Percentiles rank a stretch among this genome's conserved stretches.
These are phyloP conservation scores for Capromys pilorides DNA, from an alignment of 2,797 vertebrate genomes.

Conservation along the genomic window DNA sequence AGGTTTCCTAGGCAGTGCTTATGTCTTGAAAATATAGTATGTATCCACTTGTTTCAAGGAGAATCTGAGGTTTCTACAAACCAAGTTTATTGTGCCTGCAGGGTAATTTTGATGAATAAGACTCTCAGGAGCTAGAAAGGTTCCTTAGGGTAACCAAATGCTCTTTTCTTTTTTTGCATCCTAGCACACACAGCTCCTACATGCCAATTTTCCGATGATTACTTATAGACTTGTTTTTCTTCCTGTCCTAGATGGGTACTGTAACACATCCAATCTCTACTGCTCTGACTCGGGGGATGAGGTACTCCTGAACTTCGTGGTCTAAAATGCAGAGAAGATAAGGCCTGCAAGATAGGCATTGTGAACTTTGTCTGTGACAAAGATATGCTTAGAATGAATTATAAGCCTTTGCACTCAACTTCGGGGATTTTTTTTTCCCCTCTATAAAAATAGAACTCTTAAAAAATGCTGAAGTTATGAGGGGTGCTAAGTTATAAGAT, in stretches of 20 bases:
- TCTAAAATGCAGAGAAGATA: not conserved
- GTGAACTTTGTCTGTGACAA: not conserved
- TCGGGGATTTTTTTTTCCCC: not conserved
- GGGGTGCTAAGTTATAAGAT: constrained; percentile 51
- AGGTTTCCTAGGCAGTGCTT: not conserved
- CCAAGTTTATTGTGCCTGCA: constrained; percentile 7
- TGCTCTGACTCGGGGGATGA: not conserved
- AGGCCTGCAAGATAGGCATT: too few relatives aligned
- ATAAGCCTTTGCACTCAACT: constrained; percentile 35
- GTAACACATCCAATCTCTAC: not conserved
- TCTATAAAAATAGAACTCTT: constrained; percentile 67
- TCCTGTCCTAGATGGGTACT: not conserved
- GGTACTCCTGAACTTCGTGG: not conserved
- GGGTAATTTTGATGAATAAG: not conserved
- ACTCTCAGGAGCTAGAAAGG: constrained; percentile 20
- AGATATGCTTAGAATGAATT: not conserved
- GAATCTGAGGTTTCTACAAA: not conserved
- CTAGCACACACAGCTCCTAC: not conserved
- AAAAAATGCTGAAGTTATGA: constrained; percentile 32
- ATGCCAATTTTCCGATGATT: constrained; percentile 1
- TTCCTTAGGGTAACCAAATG: not conserved
- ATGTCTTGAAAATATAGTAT: not conserved
- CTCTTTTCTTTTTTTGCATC: not conserved
- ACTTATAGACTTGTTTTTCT: not conserved
- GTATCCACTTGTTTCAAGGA: not conserved